phyloP scores from a whole-genome alignment of 2,888 invertebrate species.

The Cataglyphis rosenhaueri region DNA sequence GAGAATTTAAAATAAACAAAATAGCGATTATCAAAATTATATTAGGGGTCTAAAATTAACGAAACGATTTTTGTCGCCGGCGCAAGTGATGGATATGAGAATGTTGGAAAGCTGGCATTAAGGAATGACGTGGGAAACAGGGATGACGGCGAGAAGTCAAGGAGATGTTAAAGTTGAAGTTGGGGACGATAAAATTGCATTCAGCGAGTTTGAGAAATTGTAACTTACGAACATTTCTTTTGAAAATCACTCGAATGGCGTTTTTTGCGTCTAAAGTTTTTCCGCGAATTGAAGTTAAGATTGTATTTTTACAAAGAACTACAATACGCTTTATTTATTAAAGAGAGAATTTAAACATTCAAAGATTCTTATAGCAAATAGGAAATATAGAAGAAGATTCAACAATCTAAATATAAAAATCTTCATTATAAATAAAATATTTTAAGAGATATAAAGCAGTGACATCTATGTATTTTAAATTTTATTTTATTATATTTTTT shows the following conservation, averaged over 20 bases:
- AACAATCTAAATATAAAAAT: neutral
- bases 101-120: slow-evolving; percentile 49
- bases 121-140: slow-evolving; percentile 55
- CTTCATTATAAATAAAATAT: neutral
- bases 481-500: slow-evolving; percentile 2
- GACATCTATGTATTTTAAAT: neutral
- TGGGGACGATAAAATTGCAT: neutral
- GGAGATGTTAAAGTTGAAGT: slow-evolving; percentile 42
- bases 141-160: slow-evolving; percentile 53
- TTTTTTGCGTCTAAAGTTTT: slow-evolving; percentile 48
- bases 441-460: neutral
- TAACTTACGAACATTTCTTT: slow-evolving; percentile 52
- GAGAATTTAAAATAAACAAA: neutral
- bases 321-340: neutral
- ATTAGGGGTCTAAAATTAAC: neutral
- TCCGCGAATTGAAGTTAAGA: neutral
- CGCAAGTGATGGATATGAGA: slow-evolving; percentile 31
- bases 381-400: neutral
- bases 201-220: slow-evolving; percentile 29
- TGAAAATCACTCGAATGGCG: slow-evolving; percentile 34
- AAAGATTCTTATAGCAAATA: neutral
- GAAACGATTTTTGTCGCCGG: slow-evolving; percentile 31
- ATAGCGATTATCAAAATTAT: neutral
- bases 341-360: slow-evolving; percentile 6
- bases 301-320: neutral